Percentiles rank a stretch among this genome's conserved stretches.
These are phyloP conservation scores for Limnephilus lunatus DNA, from an alignment of 2,888 invertebrate species.

Conservation along the genomic window DNA sequence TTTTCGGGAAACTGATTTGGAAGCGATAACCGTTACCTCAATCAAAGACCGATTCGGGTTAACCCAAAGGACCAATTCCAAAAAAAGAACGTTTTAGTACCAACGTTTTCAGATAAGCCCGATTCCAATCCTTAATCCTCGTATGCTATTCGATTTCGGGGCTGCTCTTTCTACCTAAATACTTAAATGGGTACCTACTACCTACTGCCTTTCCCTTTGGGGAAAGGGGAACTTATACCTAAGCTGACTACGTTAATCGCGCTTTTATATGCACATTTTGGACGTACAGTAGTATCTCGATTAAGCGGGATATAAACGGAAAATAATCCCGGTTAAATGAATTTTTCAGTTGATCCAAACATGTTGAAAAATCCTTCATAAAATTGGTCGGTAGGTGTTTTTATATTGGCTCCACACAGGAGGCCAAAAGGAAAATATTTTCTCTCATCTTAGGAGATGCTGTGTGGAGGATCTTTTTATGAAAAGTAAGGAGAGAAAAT, in stretches of 20 bases:
- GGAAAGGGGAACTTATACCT: slow-evolving; percentile 44
- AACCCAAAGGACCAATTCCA: slow-evolving; percentile 62
- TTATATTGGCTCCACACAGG: too few relatives aligned
- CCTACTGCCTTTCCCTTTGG: background rate
- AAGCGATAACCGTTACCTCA: slow-evolving; percentile 64
- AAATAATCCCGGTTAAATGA: background rate
- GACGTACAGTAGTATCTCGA: background rate
- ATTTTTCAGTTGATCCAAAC: too few relatives aligned
- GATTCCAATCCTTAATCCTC: slow-evolving; percentile 64
- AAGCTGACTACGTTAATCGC: slow-evolving; percentile 59
- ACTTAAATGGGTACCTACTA: slow-evolving; percentile 22
- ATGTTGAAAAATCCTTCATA: too few relatives aligned
- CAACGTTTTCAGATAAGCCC: slow-evolving; percentile 60
- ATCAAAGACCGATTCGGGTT: slow-evolving; percentile 65
- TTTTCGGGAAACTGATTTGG: slow-evolving; percentile 59
- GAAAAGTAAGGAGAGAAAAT: too few relatives aligned
- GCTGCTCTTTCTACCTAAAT: slow-evolving; percentile 18
- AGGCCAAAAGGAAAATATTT: too few relatives aligned
- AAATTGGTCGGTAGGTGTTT: too few relatives aligned
- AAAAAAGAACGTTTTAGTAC: slow-evolving; percentile 59
- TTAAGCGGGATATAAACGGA: background rate
- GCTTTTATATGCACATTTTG: slow-evolving; percentile 53
- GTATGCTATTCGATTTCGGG: slow-evolving; percentile 56
- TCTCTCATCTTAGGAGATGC: too few relatives aligned
- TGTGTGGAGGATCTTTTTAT: too few relatives aligned